A percentile compares a stretch with the other conserved stretches of the same genome.
Evolutionary conservation across 2,113 vertebrate genomes (phyloP).

Genomic region (Pogona vitticeps): DNA sequence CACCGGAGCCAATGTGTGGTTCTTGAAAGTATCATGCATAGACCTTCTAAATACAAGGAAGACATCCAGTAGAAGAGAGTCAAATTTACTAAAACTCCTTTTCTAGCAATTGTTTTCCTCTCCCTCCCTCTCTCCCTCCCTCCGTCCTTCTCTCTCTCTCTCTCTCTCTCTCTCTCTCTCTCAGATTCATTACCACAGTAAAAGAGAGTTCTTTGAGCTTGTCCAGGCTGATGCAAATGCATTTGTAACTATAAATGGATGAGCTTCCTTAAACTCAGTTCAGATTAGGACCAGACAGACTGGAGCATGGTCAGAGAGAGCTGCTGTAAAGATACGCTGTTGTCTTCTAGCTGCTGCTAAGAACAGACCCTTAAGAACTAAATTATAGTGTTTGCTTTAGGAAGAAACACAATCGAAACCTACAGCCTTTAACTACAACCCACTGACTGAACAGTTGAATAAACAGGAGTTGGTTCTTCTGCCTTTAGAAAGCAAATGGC

Average conservation of each 20-base stretch:
- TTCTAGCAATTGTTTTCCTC: background rate
- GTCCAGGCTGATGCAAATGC: background rate
- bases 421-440: background rate
- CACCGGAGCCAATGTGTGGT: background rate
- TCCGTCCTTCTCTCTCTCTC: background rate
- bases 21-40: background rate
- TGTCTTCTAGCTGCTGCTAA: background rate
- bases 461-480: too few species aligned
- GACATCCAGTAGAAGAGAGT: background rate
- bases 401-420: background rate
- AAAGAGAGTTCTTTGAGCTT: background rate
- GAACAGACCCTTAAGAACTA: background rate
- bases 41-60: conserved; percentile 3
- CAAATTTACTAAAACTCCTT: conserved; percentile 5
- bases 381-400: background rate
- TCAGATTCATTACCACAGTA: accelerated
- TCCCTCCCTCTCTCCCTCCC: background rate
- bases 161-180: background rate
- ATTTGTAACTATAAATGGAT: background rate
- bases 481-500: too few species aligned
- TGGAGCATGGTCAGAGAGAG: background rate
- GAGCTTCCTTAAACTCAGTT: background rate
- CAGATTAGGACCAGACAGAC: background rate
- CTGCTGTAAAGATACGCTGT: background rate
- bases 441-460: background rate